A percentile compares a stretch with the other conserved stretches of the same genome.
Conservation (phyloP, 2,797 vertebrate species). For the Catharus ustulatus region DNA sequence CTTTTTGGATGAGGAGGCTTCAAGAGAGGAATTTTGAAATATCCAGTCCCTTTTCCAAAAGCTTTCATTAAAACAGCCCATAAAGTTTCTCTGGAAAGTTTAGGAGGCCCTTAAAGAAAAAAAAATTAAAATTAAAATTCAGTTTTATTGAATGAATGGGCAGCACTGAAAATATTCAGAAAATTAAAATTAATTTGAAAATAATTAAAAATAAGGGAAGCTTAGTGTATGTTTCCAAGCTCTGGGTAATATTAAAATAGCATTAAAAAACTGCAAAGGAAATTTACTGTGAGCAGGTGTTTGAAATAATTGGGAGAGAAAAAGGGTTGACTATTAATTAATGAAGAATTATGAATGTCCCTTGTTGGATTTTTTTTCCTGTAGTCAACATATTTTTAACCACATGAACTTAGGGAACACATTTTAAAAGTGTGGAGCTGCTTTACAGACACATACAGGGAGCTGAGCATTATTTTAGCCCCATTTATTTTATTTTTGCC, state of each 20-base stretch:
- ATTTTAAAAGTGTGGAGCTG: constrained; percentile 37
- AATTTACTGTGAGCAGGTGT: constrained; percentile 80
- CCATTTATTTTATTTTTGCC: constrained; percentile 21
- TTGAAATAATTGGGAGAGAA: constrained; percentile 72
- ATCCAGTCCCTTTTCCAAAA: constrained; percentile 42
- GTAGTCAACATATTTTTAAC: constrained; percentile 59
- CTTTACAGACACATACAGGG: constrained; percentile 31
- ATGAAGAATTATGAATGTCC: constrained; percentile 66
- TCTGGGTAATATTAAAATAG: constrained; percentile 68
- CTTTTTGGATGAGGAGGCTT: constrained; percentile 33
- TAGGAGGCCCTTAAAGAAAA: constrained; percentile 57
- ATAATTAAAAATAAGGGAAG: constrained; percentile 79
- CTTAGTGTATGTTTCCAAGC: constrained; percentile 64
- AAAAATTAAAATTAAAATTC: constrained; percentile 64
- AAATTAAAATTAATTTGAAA: constrained; percentile 81
- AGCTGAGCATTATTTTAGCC: constrained; percentile 36
- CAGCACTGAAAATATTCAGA: constrained; percentile 69
- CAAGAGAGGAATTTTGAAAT: constrained; percentile 44
- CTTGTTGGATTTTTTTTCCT: constrained; percentile 60
- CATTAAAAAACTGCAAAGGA: constrained; percentile 69
- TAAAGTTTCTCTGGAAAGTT: constrained; percentile 72
- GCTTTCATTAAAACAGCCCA: constrained; percentile 65
- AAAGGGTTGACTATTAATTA: constrained; percentile 71
- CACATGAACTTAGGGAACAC: constrained; percentile 27
- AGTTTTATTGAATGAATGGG: constrained; percentile 75